Evolutionary conservation across 2,113 vertebrate species (phyloP), one percentile per base, ranked within the genome.

Genomic region (Dipodomys merriami): DNA sequence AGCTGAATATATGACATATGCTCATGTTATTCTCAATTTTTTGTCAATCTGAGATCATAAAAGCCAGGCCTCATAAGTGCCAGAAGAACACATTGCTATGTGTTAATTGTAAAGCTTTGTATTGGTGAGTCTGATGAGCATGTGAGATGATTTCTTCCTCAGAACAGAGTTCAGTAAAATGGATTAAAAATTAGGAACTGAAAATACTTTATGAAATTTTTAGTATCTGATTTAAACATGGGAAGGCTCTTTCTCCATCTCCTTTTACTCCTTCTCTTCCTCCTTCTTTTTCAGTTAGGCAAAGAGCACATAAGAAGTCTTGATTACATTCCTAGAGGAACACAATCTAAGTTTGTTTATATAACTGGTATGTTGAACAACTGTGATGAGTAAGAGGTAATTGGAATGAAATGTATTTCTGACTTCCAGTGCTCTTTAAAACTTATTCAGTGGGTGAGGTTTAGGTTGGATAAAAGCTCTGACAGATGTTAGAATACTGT

Each of bases 11-110:
- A 7, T 5, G 69, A 74, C 77, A 53, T 97, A 98, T 97, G 98
- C 98, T 96, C 98, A 97, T 87, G 90, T 98, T 96, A 97, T 98
- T 93, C 95, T 98, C 92, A 97, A 16, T 96, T 97, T 98, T 98
- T 96, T 96, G 95, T 96, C 97, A 98, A 76, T 98, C 94, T 96
- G 96, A 95, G 97, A 98, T 88, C 93, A 94, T 46, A 96, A 96
- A 15, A 88, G 62, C n/a, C 29, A 65, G 73, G 60, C 71, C 92
- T 94, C 62, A 19, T 67, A 85, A 30, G 86, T 96, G 82, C 96
- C 97, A 22, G 86, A 98, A 72, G 98, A 98, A 94, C 98, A 98
- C 98, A 95, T 93, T 93, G 98, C 98, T 96, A 98, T 98, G 91
- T 98, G 97, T 91, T 98, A 79, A 71, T 92, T 98, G 98, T 97